Conservation (phyloP, 2,797 vertebrate genomes). For the Sebastes steindachneri region DNA sequence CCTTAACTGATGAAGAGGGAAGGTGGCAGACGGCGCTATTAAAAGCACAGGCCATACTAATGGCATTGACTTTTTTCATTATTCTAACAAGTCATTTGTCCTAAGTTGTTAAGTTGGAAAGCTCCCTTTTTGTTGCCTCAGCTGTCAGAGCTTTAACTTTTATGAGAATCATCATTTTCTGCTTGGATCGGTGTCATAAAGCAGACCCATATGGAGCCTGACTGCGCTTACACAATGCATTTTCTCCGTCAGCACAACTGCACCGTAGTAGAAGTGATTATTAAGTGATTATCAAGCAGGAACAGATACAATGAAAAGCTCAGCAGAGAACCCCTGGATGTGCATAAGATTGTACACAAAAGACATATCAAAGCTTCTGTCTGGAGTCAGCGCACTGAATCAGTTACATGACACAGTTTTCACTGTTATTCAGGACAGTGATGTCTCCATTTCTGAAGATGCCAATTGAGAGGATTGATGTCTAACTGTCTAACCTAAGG, state of each 20-base stretch:
- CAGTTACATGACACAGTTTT: not conserved
- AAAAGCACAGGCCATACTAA: conserved; percentile 55
- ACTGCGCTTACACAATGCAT: conserved; percentile 20
- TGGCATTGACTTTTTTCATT: conserved; percentile 42
- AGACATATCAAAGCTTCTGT: not conserved
- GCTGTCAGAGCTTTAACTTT: conserved; percentile 64
- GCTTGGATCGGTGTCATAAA: conserved; percentile 66
- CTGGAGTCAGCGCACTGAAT: not conserved
- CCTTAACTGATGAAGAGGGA: conserved; percentile 38
- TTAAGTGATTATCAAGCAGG: conserved; percentile 51
- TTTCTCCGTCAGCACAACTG: conserved; percentile 45
- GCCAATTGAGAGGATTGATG: not conserved
- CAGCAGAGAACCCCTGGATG: conserved; percentile 6
- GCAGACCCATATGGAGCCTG: conserved; percentile 42
- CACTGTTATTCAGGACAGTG: not conserved
- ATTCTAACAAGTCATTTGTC: conserved; percentile 68
- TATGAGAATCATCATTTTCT: conserved; percentile 67
- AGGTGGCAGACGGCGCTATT: conserved; percentile 46
- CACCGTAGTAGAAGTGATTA: conserved; percentile 37
- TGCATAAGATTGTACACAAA: not conserved
- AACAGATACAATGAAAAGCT: conserved; percentile 13
- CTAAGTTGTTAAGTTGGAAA: conserved; percentile 53
- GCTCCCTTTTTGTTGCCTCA: conserved; percentile 50
- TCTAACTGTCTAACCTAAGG: not conserved
- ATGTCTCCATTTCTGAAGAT: not conserved